phyloP scores from a whole-genome alignment of 2,797 vertebrate genomes.

The Euthynnus affinis region DNA sequence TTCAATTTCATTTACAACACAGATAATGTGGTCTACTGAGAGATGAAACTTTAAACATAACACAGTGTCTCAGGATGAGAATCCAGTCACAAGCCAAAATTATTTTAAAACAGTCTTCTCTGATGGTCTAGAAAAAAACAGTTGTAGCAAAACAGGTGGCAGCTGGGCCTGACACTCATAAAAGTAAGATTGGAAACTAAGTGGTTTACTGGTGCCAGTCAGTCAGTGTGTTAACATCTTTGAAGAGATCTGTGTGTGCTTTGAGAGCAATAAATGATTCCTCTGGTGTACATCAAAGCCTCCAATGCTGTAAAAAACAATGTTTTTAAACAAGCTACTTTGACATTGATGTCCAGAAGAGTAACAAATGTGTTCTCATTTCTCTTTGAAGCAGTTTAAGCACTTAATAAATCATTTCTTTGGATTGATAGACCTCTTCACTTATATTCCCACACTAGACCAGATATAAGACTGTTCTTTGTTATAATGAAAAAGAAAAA shows the following conservation, averaged over 20 bases:
- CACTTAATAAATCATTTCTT: conserved; percentile 12
- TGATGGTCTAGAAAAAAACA: neutral
- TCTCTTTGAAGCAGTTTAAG: neutral
- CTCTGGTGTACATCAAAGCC: conserved; percentile 30
- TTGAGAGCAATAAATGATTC: conserved; percentile 23
- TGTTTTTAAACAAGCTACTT: neutral
- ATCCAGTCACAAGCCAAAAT: neutral
- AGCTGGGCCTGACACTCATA: neutral
- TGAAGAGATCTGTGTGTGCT: conserved; percentile 14
- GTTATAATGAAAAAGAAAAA: neutral
- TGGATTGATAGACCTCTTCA: neutral
- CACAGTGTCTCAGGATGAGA: neutral
- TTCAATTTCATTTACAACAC: neutral
- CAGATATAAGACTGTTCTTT: neutral
- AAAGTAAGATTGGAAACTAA: conserved; percentile 11
- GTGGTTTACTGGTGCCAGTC: neutral
- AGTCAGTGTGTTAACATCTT: neutral
- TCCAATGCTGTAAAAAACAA: neutral
- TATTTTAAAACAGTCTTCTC: neutral
- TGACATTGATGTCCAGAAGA: neutral
- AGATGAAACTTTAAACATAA: conserved; percentile 4
- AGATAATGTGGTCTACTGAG: neutral
- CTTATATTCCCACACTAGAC: neutral
- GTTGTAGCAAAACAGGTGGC: too few relatives aligned
- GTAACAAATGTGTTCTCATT: neutral